Percentiles rank a stretch among this genome's conserved stretches.
Evolutionary conservation across 2,113 vertebrate species (phyloP).

Genomic region (Etheostoma spectabile): DNA sequence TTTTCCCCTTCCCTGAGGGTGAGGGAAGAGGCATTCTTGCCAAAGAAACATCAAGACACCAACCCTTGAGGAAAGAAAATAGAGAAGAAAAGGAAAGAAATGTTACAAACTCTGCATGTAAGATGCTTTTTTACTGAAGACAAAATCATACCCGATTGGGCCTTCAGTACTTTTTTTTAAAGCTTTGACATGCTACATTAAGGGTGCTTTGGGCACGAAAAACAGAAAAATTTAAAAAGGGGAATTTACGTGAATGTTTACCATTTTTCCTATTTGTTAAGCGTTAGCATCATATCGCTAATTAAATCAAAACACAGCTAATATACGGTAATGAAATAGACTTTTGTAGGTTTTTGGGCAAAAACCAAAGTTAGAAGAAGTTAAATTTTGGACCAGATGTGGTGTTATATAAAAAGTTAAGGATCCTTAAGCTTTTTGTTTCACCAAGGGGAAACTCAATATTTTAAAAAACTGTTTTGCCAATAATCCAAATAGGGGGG

Average conservation of each 20-base stretch:
- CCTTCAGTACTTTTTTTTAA: too few relatives aligned
- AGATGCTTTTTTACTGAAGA: neutral
- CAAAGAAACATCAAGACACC: conserved; percentile 6
- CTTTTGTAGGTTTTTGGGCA: too few relatives aligned
- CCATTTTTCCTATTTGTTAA: too few relatives aligned
- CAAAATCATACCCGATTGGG: neutral
- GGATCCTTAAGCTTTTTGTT: neutral
- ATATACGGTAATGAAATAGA: too few relatives aligned
- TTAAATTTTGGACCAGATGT: too few relatives aligned
- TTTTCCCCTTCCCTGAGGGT: conserved; percentile 64
- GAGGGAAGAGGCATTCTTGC: conserved; percentile 5
- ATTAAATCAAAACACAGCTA: too few relatives aligned
- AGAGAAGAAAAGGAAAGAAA: neutral
- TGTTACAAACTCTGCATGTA: conserved; percentile 11
- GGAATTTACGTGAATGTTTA: too few relatives aligned
- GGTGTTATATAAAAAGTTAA: too few relatives aligned
- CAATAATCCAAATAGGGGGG: too few relatives aligned
- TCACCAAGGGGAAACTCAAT: neutral
- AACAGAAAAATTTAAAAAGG: too few relatives aligned
- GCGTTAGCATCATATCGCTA: too few relatives aligned
- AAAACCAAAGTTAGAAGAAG: too few relatives aligned
- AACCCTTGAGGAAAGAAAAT: conserved; percentile 13
- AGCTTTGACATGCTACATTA: neutral
- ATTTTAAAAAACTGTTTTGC: neutral
- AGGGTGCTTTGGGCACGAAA: neutral